phyloP scores from a whole-genome alignment of 2,888 invertebrate genomes.

The Amphipyra tragopoginis region DNA sequence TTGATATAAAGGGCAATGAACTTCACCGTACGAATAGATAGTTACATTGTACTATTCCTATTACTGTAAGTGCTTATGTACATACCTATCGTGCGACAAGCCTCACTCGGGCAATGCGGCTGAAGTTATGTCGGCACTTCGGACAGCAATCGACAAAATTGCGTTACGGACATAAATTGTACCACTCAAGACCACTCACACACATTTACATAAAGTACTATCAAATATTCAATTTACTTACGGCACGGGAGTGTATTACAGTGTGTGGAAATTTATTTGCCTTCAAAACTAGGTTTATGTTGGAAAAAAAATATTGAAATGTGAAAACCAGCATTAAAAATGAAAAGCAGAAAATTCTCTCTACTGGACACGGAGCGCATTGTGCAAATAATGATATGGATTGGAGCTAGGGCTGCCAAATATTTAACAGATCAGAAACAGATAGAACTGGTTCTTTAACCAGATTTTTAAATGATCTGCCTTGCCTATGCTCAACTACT shows the following conservation, averaged over 20 bases:
- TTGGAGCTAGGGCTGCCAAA: conserved; percentile 7
- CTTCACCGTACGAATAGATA: neutral
- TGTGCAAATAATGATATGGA: conserved; percentile 33
- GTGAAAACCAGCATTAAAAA: conserved; percentile 1
- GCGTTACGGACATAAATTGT: conserved; percentile 38
- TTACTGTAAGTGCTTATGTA: conserved; percentile 14
- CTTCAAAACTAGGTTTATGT: conserved; percentile 11
- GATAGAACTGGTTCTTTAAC: too few relatives aligned
- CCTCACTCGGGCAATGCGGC: neutral
- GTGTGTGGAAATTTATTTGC: conserved; percentile 18
- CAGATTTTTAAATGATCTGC: too few relatives aligned
- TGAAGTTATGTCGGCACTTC: conserved; percentile 18
- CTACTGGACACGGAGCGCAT: conserved; percentile 8
- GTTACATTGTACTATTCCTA: conserved; percentile 10
- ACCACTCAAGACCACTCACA: conserved; percentile 39
- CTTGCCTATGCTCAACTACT: too few relatives aligned
- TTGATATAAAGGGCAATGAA: neutral
- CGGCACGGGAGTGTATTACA: conserved; percentile 26
- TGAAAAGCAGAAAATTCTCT: conserved; percentile 21
- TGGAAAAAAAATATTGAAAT: conserved; percentile 4
- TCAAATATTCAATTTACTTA: conserved; percentile 42
- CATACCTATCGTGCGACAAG: conserved; percentile 5
- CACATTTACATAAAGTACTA: conserved; percentile 42
- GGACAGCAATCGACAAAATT: conserved; percentile 45
- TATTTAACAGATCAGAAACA: too few relatives aligned